A percentile compares a stretch with the other conserved stretches of the same genome.
phyloP scores from a whole-genome alignment of 2,797 vertebrate genomes.

The Argentina silus region DNA sequence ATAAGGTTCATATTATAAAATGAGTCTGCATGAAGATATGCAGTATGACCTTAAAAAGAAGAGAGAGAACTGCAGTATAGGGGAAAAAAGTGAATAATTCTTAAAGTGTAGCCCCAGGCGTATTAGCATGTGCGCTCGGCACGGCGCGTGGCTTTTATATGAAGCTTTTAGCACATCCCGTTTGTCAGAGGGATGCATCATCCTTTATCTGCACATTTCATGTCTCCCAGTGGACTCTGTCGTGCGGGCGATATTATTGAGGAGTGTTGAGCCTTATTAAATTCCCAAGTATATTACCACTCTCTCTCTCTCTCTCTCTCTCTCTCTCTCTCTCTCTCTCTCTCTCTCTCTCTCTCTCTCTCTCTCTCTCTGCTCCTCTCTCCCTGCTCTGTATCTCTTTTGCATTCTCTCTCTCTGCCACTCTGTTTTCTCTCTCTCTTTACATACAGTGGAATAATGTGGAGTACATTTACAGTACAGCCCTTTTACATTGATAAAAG shows the following conservation, averaged over 20 bases:
- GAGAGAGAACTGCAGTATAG: conserved; percentile 56
- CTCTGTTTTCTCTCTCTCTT: conserved; percentile 15
- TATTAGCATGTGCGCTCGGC: conserved; percentile 64
- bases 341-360: conserved; percentile 38
- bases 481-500: conserved; percentile 55
- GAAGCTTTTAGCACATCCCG: conserved; percentile 61
- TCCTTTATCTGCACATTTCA: conserved; percentile 76
- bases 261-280: conserved; percentile 81
- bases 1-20: conserved; percentile 40
- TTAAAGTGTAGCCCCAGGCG: conserved; percentile 65
- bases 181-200: conserved; percentile 74
- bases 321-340: conserved; percentile 41
- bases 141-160: conserved; percentile 40
- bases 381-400: conserved; percentile 21
- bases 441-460: conserved; percentile 51
- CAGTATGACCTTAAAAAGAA: conserved; percentile 52
- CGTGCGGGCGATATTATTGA: conserved; percentile 79
- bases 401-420: conserved; percentile 40
- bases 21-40: not conserved
- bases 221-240: conserved; percentile 75
- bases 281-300: conserved; percentile 80
- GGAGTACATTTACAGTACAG: conserved; percentile 63
- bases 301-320: conserved; percentile 54
- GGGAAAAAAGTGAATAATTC: conserved; percentile 66
- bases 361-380: conserved; percentile 16